phyloP scores from a whole-genome alignment of 2,113 vertebrate species.

The Bujurquina vittata region DNA sequence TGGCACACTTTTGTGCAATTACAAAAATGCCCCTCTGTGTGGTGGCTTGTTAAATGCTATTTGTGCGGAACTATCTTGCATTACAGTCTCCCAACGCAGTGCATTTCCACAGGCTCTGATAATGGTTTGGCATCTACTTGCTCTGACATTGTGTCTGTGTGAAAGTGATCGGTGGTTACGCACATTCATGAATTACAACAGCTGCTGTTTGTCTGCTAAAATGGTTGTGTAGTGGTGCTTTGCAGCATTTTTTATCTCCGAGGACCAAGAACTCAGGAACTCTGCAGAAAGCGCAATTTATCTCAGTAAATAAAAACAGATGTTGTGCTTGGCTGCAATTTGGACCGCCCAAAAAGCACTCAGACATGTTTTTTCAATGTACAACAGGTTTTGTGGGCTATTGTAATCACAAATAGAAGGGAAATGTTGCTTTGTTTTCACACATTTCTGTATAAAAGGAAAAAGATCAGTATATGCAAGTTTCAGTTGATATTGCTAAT shows the following conservation, averaged over 20 bases:
- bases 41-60: conserved; percentile 24
- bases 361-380: background rate
- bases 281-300: background rate
- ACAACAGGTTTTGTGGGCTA: background rate
- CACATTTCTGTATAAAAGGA: background rate
- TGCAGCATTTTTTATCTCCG: conserved; percentile 32
- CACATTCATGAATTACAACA: conserved; percentile 35
- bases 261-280: conserved; percentile 18
- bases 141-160: conserved; percentile 7
- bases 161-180: background rate
- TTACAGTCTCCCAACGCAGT: conserved; percentile 30
- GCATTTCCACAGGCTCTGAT: conserved; percentile 22
- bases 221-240: conserved; percentile 42
- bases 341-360: background rate
- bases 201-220: conserved; percentile 53
- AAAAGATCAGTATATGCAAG: background rate
- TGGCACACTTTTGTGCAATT: conserved; percentile 22
- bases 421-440: background rate
- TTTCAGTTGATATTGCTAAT: background rate
- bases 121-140: conserved; percentile 29
- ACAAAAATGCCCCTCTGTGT: conserved; percentile 14
- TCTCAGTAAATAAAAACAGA: conserved; percentile 14
- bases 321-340: conserved; percentile 20
- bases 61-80: background rate
- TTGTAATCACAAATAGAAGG: background rate